phyloP scores from a whole-genome alignment of 1,140 invertebrate species.

The Tetraneura akinire region DNA sequence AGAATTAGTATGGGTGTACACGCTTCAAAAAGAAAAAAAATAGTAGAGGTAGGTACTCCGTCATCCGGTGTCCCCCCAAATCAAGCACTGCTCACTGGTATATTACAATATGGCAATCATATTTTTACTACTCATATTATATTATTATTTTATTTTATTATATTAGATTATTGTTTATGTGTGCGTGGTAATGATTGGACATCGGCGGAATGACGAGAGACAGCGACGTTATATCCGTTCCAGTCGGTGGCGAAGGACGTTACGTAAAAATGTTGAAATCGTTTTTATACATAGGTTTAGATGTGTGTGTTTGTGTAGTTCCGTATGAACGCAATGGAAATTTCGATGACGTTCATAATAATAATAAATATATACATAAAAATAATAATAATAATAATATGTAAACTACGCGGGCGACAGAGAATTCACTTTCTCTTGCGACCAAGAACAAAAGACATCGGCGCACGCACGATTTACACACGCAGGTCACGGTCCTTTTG shows the following conservation, averaged over 20 bases:
- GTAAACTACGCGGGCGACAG: background rate
- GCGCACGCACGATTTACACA: background rate
- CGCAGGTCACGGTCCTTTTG: conserved; percentile 24
- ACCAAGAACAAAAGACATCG: conserved; percentile 31
- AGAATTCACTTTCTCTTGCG: conserved; percentile 43
- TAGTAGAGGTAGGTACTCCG: too few species aligned
- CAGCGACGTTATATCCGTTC: background rate
- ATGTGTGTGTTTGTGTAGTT: conserved; percentile 2
- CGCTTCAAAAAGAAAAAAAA: too few species aligned
- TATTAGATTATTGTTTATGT: too few species aligned
- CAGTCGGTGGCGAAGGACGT: conserved; percentile 25
- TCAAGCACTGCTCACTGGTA: too few species aligned
- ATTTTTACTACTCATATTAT: too few species aligned
- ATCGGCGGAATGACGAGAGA: background rate
- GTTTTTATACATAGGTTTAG: background rate
- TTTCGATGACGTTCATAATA: conserved; percentile 44
- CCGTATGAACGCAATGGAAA: conserved; percentile 42
- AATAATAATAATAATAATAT: too few species aligned
- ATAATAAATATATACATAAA: too few species aligned
- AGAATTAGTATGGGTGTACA: too few species aligned
- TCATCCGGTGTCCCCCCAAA: too few species aligned
- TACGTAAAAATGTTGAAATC: conserved; percentile 42
- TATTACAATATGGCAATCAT: too few species aligned
- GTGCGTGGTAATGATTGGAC: background rate
- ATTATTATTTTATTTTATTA: too few species aligned